Conservation (phyloP, 1,140 invertebrate species). For the Lepidurus arcticus region DNA sequence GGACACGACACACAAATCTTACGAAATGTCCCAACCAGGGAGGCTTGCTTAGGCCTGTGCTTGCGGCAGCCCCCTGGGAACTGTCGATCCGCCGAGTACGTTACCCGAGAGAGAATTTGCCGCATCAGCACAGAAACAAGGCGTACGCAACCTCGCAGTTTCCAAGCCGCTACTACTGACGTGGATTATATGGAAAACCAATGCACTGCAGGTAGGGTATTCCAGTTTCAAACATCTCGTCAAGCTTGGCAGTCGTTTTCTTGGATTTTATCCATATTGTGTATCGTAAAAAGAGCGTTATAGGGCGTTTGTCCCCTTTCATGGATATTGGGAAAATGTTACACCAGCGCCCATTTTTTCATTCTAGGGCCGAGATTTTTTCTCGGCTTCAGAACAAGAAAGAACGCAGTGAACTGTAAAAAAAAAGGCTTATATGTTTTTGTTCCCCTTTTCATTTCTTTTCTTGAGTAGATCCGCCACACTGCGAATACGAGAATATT, state of each 20-base stretch:
- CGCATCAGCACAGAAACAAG: conserved; percentile 47
- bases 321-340: not conserved
- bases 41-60: conserved; percentile 48
- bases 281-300: not conserved
- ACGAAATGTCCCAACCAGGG: conserved; percentile 43
- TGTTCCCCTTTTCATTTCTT: not conserved
- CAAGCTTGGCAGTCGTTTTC: not conserved
- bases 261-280: not conserved
- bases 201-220: conserved; percentile 47
- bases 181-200: conserved; percentile 53
- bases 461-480: conserved; percentile 45
- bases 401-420: no score
- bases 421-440: not conserved
- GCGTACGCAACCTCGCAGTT: conserved; percentile 45
- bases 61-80: conserved; percentile 37
- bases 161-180: conserved; percentile 43
- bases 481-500: conserved; percentile 49
- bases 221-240: not conserved
- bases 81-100: conserved; percentile 45
- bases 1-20: conserved; percentile 44
- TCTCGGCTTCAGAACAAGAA: not conserved
- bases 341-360: not conserved
- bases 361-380: not conserved
- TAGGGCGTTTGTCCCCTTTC: not conserved
- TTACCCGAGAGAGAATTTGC: conserved; percentile 45